Conservation (phyloP, 2,797 vertebrate species). For the Tachyglossus aculeatus region DNA sequence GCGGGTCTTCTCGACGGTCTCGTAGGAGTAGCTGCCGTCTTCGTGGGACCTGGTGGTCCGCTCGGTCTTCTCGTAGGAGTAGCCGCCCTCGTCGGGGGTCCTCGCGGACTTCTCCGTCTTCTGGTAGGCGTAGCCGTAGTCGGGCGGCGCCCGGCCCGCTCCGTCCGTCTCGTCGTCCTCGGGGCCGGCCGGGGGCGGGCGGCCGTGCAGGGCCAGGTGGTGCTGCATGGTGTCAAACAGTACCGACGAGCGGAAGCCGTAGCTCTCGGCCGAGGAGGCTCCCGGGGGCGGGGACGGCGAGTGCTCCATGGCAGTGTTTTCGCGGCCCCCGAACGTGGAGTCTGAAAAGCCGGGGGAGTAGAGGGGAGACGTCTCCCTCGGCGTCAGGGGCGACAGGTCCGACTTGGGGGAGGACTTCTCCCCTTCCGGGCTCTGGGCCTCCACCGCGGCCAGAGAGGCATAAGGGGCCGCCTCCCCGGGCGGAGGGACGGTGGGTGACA, state of each 20-base stretch:
- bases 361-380: constrained; percentile 75
- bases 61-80: constrained; percentile 65
- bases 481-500: constrained; percentile 70
- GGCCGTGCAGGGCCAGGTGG: constrained; percentile 65
- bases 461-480: constrained; percentile 76
- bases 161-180: constrained; percentile 71
- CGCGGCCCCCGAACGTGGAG: constrained; percentile 66
- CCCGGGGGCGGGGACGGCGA: constrained; percentile 43
- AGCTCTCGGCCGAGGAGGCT: constrained; percentile 59
- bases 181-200: constrained; percentile 60
- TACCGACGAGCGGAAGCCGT: constrained; percentile 65
- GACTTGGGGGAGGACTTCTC: constrained; percentile 80
- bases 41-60: constrained; percentile 52
- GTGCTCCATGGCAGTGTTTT: constrained; percentile 21
- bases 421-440: constrained; percentile 69
- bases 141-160: constrained; percentile 64
- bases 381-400: constrained; percentile 79
- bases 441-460: constrained; percentile 76
- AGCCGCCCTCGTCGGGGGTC: constrained; percentile 66
- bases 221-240: constrained; percentile 60
- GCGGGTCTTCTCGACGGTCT: constrained; percentile 43
- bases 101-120: constrained; percentile 49
- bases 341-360: constrained; percentile 75
- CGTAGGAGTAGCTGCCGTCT: constrained; percentile 63
- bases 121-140: constrained; percentile 68